Evolutionary conservation across 2,797 vertebrate genomes (phyloP), one percentile per base, ranked within the genome.

Genomic region (Darevskia nairensis): DNA sequence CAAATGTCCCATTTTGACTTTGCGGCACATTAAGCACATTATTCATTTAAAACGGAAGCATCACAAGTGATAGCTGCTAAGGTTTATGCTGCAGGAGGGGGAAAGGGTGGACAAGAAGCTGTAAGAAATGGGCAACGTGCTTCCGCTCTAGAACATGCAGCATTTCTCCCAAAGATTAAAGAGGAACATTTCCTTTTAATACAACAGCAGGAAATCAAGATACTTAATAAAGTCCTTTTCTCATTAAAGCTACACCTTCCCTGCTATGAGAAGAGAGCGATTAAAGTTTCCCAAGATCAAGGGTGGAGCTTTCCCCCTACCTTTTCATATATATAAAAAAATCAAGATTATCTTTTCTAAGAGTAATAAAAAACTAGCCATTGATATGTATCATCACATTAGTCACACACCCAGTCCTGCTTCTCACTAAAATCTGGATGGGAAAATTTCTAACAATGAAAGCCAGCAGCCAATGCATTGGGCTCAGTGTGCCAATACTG

Each of bases 161-260:
- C 88, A 84, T 55, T 32, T 92, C 66, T 93, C 94, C 89, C 0
- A 90, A 93, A 88, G 50, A 82, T n/a, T 17, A 15, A 80, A 25
- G 77, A 50, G 78, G n/a, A 88, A 88, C 71, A 29, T 86, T 93
- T 94, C 90, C 86, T 89, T 92, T 89, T 39, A 84, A 77, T 35
- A 91, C 72, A 93, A 90, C 89, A 81, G 78, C 71, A 92, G 91
- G 89, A 95, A 94, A 93, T 66, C 35, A 86, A 23, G 74, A 55
- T 66, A 25, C 76, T 78, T 55, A 80, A 82, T 55, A 17, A 91
- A 81, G 59, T 19, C 15, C 1, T 85, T 93, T 89, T 66, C 78
- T 72, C 80, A 94, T 80, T 89, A 81, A 92, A 84, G 86, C 17
- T 17, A 35, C 19, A 77, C 1, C 74, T 61, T 84, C 82, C 83